Evolutionary conservation across 2,888 invertebrate genomes (phyloP), one percentile per base, ranked within the genome.

Genomic region (Laothoe populi): DNA sequence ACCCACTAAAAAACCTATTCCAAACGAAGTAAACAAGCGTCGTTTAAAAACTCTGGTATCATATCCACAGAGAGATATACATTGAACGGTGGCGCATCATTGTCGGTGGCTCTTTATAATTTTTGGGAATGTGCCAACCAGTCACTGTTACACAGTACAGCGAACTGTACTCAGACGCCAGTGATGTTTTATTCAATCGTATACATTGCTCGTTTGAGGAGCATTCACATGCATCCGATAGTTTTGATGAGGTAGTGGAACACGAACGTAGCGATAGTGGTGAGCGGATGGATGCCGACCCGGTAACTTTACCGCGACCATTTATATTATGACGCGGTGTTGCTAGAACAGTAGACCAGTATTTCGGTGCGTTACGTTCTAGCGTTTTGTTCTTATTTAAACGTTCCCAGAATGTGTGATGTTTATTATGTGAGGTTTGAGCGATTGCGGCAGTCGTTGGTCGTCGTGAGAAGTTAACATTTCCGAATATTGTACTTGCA

Each of bases 61-160:
- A 11, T 35, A 35, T 53, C 53, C 53, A 19, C 53, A 53, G 53
- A 10, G 35, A n/a, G 53, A 35, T 19, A 58, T 60, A 63, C 63
- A 60, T 66, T 59, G 60, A 44, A 59, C 59, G 62, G 61, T 58
- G 62, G 60, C 53, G 26, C 59, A 61, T 31, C 63, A 48, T 53
- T 62, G 40, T 57, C 60, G 63, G 64, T 63, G 65, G 68, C 68
- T 68, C 66, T 67, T 71, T 71, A 71, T 72, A 71, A 66, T 68
- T 60, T 53, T 53, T 53, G 53, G 53, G 53, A 35, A 35, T 19
- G 31, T 53, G 53, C 53, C 53, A 53, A 53, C 53, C 31, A 53
- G 53, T 31, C 53, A 19, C 53, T 11, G 53, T 53, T 19, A 16
- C 49, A 26, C 35, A 53, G 35, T 53, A 53, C 53, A 53, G 53